Conservation (phyloP, 2,113 vertebrate species). For the Ammodytes marinus region DNA sequence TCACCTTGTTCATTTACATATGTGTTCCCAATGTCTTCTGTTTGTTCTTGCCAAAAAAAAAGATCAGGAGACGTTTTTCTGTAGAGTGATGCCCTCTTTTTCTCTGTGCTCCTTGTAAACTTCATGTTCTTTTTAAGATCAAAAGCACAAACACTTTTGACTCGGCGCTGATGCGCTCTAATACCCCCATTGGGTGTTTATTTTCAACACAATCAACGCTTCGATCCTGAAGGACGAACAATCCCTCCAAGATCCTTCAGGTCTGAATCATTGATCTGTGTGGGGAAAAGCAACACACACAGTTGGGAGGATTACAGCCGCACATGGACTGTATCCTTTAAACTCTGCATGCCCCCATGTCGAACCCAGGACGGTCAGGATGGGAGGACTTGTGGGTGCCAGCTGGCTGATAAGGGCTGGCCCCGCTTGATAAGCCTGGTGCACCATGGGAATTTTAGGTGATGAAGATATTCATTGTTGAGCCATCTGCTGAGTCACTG, state of each 20-base stretch:
- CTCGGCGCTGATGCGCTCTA: constrained; percentile 17
- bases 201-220: constrained; percentile 45
- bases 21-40: background rate
- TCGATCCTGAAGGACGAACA: constrained; percentile 32
- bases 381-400: constrained; percentile 62
- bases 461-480: constrained; percentile 73
- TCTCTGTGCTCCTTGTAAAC: background rate
- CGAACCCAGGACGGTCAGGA: constrained; percentile 43
- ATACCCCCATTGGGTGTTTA: constrained; percentile 46
- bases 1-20: background rate
- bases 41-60: constrained; percentile 3
- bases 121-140: constrained; percentile 24
- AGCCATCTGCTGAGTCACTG: constrained; percentile 77
- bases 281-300: constrained; percentile 45
- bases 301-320: constrained; percentile 47
- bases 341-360: constrained; percentile 67
- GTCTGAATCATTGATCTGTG: constrained; percentile 52
- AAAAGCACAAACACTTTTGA: constrained; percentile 28
- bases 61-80: background rate
- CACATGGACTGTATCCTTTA: constrained; percentile 46
- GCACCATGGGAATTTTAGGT: constrained; percentile 63
- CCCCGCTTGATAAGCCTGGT: constrained; percentile 56
- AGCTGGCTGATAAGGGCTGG: constrained; percentile 75
- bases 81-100: background rate
- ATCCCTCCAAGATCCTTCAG: constrained; percentile 40